Evolutionary conservation across 1,140 invertebrate genomes (phyloP).

Genomic region (Hyphantria cunea): DNA sequence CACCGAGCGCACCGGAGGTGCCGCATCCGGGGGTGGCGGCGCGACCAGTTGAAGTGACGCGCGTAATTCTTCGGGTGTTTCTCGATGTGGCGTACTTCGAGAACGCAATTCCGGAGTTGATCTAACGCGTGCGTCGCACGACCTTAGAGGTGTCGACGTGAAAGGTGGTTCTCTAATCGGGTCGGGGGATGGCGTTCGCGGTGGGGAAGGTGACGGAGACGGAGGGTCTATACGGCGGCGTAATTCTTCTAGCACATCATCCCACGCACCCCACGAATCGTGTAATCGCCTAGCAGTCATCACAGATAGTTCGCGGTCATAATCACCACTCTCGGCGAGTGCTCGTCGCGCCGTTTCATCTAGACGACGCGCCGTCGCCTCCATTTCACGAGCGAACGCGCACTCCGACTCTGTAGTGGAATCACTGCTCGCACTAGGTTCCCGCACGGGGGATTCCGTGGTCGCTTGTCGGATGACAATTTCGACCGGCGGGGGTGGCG

Average conservation of each 20-base stretch:
- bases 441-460: conserved; percentile 48
- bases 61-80: conserved; percentile 77
- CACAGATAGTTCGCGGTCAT: conserved; percentile 81
- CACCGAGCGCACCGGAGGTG: conserved; percentile 79
- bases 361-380: conserved; percentile 68
- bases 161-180: conserved; percentile 59
- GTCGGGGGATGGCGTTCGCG: conserved; percentile 65
- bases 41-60: conserved; percentile 82
- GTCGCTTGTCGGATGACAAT: conserved; percentile 39
- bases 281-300: conserved; percentile 70
- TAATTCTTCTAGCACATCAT: conserved; percentile 77
- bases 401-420: conserved; percentile 78
- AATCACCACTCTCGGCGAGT: conserved; percentile 70
- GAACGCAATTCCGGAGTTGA: conserved; percentile 86
- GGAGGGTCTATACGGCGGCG: conserved; percentile 59
- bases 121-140: conserved; percentile 78
- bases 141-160: conserved; percentile 66
- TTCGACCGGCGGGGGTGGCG: conserved; percentile 50
- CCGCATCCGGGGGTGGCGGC: conserved; percentile 54
- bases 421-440: conserved; percentile 73
- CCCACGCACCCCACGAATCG: conserved; percentile 75
- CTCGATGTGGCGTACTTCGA: conserved; percentile 62
- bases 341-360: conserved; percentile 68
- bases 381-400: conserved; percentile 74
- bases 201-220: conserved; percentile 61